Evolutionary conservation across 2,888 invertebrate genomes (phyloP).

Genomic region (Polydrusus cervinus): DNA sequence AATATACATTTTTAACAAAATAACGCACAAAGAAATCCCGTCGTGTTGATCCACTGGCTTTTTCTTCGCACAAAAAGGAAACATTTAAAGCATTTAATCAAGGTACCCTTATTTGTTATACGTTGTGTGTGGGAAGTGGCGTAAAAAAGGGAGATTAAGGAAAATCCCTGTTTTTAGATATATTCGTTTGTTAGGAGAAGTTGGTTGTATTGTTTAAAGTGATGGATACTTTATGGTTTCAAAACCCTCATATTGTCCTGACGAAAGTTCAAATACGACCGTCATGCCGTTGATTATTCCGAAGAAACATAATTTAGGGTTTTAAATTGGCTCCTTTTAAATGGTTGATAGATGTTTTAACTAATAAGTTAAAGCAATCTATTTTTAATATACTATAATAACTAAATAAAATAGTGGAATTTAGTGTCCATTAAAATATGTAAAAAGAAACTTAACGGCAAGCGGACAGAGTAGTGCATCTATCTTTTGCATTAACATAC

Average conservation of each 20-base stretch:
- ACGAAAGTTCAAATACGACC: not conserved
- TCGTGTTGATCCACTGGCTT: constrained; percentile 17
- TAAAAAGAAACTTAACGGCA: no score
- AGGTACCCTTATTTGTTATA: constrained; percentile 49
- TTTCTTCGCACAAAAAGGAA: constrained; percentile 31
- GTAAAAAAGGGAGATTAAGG: constrained; percentile 37
- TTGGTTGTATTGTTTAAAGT: constrained; percentile 13
- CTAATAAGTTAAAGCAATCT: no score
- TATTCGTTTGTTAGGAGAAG: constrained; percentile 8
- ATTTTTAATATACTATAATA: no score
- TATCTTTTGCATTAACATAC: no score
- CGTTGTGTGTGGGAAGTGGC: constrained; percentile 37
- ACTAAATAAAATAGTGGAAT: no score
- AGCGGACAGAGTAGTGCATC: no score
- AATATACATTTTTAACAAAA: constrained; percentile 40
- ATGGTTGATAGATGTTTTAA: no score
- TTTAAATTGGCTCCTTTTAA: no score
- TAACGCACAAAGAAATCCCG: constrained; percentile 33
- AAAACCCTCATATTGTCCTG: not conserved
- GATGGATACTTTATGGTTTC: not conserved
- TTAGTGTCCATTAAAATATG: no score
- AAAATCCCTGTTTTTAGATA: constrained; percentile 18
- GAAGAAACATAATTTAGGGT: not conserved
- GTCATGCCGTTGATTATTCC: not conserved
- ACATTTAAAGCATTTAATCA: constrained; percentile 49